Evolutionary conservation across 2,113 vertebrate genomes (phyloP), one percentile per base, ranked within the genome.

Genomic region (Alexandromys fortis): DNA sequence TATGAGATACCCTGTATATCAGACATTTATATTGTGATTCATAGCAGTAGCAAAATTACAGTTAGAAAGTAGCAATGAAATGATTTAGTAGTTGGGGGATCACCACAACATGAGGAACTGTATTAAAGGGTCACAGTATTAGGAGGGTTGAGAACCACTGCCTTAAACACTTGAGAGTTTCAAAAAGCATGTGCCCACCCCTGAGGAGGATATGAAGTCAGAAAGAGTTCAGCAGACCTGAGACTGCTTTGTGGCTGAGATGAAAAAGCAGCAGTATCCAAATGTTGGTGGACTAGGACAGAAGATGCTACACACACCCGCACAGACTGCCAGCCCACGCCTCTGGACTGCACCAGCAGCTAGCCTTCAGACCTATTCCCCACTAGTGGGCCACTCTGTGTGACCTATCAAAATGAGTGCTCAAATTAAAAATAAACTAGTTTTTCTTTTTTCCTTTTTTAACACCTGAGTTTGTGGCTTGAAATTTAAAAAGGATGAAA

Each of bases 401-500:
- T 42, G 45, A 42, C 52, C 79, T 52, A 78, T n/a, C 67, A 88
- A 94, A 89, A 65, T 9, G 1, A 92, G 78, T n/a, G 58, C 24
- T 88, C 58, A 91, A 91, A 68, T 90, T 83, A 68, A 94, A 95
- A 90, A 58, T 58, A 90, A 92, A 24, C 35, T 30, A 47, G 22
- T 24, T 35, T 67, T 92, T 63, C n/a, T 89, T 94, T 63, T 61
- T 19, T 67, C 65, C 30, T 63, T 89, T 10, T 61, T 88, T 45
- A 93, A 95, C 52, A 86, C 17, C 17, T 68, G 28, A 45, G 17
- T 86, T 45, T 94, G 28, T 88, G 58, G 47, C 49, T 42, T 81
- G 5, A 96, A 49, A 94, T 79, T 1, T 96, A 14, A 93, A 92
- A 0, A 92, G 68, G n/a, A 78, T 92, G 30, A 76, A 94, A 94